Percentiles rank a stretch among this genome's conserved stretches.
Conservation (phyloP, 2,113 vertebrate genomes). For the Montifringilla adamsi region DNA sequence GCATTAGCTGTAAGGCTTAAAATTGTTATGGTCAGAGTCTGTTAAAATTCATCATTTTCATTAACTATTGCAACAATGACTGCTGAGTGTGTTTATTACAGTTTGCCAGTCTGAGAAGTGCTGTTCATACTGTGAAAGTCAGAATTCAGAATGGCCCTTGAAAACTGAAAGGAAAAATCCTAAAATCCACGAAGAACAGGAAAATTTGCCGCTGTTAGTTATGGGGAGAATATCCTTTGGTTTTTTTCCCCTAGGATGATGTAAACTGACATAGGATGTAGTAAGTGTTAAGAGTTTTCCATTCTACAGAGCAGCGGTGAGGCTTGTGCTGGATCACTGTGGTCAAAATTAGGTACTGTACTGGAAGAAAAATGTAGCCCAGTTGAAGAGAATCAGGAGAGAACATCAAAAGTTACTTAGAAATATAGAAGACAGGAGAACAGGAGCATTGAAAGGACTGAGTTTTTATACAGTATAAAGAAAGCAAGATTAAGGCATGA, state of each 20-base stretch:
- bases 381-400: neutral
- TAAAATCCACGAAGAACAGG: neutral
- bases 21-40: neutral
- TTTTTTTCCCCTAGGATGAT: fast-evolving
- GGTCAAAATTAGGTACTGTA: neutral
- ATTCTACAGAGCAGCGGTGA: neutral
- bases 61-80: neutral
- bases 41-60: neutral
- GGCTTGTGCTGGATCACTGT: neutral
- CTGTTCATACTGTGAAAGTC: neutral
- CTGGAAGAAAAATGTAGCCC: neutral
- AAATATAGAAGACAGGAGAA: neutral
- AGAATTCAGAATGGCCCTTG: neutral
- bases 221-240: neutral
- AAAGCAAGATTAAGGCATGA: neutral
- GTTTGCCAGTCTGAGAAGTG: neutral
- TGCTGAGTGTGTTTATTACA: neutral
- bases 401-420: neutral
- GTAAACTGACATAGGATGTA: neutral
- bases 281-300: neutral
- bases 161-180: neutral
- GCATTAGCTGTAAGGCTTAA: neutral
- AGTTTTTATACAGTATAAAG: neutral
- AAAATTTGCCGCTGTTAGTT: neutral
- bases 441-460: neutral